A percentile compares a stretch with the other conserved stretches of the same genome.
Evolutionary conservation across 2,888 invertebrate genomes (phyloP).

Genomic region (Mimumesa dahlbomi): DNA sequence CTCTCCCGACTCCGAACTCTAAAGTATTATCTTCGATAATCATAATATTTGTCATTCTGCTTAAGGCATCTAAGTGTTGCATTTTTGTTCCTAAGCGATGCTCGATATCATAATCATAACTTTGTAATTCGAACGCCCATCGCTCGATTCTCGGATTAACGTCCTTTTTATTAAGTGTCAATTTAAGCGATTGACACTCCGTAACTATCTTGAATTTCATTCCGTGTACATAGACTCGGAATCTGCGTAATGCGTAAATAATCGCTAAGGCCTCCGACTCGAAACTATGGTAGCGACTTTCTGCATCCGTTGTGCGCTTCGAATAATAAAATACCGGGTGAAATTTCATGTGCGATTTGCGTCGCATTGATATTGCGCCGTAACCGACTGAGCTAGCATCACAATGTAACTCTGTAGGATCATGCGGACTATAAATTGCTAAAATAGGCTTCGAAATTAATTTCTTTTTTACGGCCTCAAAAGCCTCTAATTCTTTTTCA

Average conservation of each 20-base stretch:
- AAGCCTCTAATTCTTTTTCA: conserved; percentile 45
- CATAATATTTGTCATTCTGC: conserved; percentile 12
- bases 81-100: conserved; percentile 7
- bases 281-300: conserved; percentile 69
- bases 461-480: conserved; percentile 56
- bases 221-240: conserved; percentile 63
- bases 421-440: conserved; percentile 61
- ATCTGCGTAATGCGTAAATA: conserved; percentile 58
- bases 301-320: conserved; percentile 63
- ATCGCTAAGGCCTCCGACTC: conserved; percentile 65
- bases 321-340: conserved; percentile 73
- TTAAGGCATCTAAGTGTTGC: conserved; percentile 21
- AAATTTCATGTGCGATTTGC: conserved; percentile 58
- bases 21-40: conserved; percentile 20
- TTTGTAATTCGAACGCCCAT: conserved; percentile 35
- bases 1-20: no score
- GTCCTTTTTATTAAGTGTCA: conserved; percentile 66
- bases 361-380: conserved; percentile 70
- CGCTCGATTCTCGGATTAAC: conserved; percentile 65
- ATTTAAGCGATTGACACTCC: conserved; percentile 19
- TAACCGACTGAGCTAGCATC: conserved; percentile 71
- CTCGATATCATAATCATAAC: conserved; percentile 14
- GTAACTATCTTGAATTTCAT: conserved; percentile 57
- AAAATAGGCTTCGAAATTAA: conserved; percentile 63
- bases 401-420: conserved; percentile 72